phyloP scores from a whole-genome alignment of 2,888 invertebrate genomes.

The Pyrrhosoma nymphula region DNA sequence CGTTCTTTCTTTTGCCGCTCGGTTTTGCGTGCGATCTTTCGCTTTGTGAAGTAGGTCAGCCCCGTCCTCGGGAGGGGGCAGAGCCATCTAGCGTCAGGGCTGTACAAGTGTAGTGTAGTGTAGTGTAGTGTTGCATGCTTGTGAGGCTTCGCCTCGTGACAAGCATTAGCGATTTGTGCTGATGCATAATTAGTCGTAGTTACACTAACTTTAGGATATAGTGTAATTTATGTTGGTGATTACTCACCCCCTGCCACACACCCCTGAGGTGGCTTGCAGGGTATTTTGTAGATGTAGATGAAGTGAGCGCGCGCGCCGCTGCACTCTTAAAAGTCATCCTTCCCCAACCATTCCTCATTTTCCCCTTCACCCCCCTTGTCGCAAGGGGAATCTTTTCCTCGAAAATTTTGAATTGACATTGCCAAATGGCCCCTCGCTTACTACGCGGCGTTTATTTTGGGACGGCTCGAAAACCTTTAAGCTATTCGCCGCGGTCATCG shows the following conservation, averaged over 20 bases:
- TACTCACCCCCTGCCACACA: too few relatives aligned
- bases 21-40: conserved; percentile 8
- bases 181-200: too few relatives aligned
- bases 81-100: not conserved
- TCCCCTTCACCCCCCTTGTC: not conserved
- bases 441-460: conserved; percentile 32
- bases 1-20: not conserved
- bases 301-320: not conserved
- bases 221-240: too few relatives aligned
- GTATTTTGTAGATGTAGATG: too few relatives aligned
- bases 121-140: too few relatives aligned
- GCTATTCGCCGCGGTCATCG: conserved; percentile 7
- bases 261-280: too few relatives aligned
- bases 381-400: not conserved
- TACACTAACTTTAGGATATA: too few relatives aligned
- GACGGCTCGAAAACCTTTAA: conserved; percentile 1
- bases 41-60: not conserved
- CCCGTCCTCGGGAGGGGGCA: not conserved
- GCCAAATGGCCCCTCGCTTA: not conserved
- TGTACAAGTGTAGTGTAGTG: too few relatives aligned
- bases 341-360: not conserved
- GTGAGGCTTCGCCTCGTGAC: too few relatives aligned
- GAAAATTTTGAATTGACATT: conserved; percentile 23
- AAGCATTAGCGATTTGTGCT: too few relatives aligned
- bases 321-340: not conserved